These are phyloP conservation scores for Bujurquina vittata DNA, from an alignment of 2,113 vertebrate species.

Conservation along the genomic window DNA sequence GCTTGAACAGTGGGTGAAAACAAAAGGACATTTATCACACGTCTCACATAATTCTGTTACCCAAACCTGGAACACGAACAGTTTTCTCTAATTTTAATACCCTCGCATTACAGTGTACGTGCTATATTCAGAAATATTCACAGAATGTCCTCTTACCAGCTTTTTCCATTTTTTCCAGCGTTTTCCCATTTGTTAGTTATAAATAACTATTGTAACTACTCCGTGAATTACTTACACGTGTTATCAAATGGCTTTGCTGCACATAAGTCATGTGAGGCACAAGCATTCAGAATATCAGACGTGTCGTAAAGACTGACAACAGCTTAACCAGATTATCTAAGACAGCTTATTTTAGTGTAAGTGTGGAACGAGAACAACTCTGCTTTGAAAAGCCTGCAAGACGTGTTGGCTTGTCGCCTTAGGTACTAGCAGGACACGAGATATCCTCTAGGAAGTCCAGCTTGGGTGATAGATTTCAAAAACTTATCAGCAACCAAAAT, in stretches of 20 bases:
- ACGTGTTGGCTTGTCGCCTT: not conserved
- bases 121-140: not conserved
- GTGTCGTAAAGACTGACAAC: not conserved
- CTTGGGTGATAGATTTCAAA: slow-evolving; percentile 5
- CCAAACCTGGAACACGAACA: not conserved
- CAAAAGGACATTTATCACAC: slow-evolving; percentile 54
- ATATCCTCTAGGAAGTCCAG: slow-evolving; percentile 13
- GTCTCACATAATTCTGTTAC: slow-evolving; percentile 21
- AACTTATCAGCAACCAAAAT: not conserved
- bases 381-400: not conserved
- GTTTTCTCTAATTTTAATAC: slow-evolving; percentile 24
- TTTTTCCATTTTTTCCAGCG: not conserved
- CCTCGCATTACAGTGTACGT: not conserved
- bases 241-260: not conserved
- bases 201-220: not conserved
- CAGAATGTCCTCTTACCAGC: not conserved
- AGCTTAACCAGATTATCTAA: slow-evolving; percentile 6
- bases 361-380: not conserved
- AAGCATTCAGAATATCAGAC: not conserved
- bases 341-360: not conserved
- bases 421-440: not conserved
- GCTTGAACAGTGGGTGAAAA: slow-evolving; percentile 55
- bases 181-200: not conserved
- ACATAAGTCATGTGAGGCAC: not conserved
- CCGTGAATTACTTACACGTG: not conserved